A percentile compares a stretch with the other conserved stretches of the same genome.
phyloP scores from a whole-genome alignment of 2,888 invertebrate species.

The Dicyrtomina minuta region DNA sequence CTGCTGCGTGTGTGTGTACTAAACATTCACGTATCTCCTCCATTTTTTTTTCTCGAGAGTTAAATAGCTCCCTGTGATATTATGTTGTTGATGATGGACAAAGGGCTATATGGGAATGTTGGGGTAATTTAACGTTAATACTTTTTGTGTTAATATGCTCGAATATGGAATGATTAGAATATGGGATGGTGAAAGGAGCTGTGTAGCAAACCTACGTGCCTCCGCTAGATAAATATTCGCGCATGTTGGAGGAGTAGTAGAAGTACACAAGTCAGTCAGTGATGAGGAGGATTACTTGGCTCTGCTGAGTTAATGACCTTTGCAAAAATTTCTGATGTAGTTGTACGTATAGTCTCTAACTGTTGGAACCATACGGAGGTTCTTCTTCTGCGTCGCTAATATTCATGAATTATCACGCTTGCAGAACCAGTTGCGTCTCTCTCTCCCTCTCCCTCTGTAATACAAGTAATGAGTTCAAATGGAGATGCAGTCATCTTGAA shows the following conservation, averaged over 20 bases:
- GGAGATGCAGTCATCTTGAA: constrained; percentile 14
- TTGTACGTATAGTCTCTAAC: no score
- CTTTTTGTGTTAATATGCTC: not conserved
- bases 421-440: constrained; percentile 31
- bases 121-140: no score
- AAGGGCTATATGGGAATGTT: no score
- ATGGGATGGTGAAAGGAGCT: not conserved
- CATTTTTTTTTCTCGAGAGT: no score
- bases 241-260: not conserved
- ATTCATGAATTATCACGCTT: constrained; percentile 31
- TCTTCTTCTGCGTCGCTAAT: constrained; percentile 30
- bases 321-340: constrained; percentile 45
- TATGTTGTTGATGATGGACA: no score
- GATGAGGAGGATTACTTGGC: constrained; percentile 14
- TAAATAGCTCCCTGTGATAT: no score
- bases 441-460: no score
- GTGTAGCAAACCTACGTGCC: not conserved
- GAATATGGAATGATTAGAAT: not conserved
- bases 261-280: constrained; percentile 17
- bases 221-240: not conserved
- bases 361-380: constrained; percentile 15
- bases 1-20: no score
- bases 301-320: constrained; percentile 52
- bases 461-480: constrained; percentile 22
- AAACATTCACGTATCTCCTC: no score